Conservation (phyloP, 2,888 invertebrate species). For the Drosophila nr. perissopoda region DNA sequence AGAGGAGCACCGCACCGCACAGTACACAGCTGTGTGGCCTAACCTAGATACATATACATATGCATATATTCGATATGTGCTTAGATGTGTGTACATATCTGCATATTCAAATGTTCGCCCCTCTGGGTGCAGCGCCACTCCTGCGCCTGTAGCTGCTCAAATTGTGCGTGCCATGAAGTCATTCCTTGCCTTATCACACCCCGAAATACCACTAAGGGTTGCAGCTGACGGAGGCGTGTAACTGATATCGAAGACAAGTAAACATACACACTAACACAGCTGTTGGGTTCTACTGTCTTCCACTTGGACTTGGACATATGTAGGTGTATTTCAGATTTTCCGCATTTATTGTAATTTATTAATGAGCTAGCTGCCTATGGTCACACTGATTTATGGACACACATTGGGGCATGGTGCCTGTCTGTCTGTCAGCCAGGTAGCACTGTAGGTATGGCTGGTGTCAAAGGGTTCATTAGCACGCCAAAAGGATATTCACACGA, state of each 20-base stretch:
- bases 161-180: constrained; percentile 82
- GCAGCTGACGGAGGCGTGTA: constrained; percentile 60
- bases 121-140: constrained; percentile 59
- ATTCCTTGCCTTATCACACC: constrained; percentile 69
- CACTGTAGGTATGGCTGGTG: constrained; percentile 32
- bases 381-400: constrained; percentile 66
- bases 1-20: background rate
- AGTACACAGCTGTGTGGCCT: constrained; percentile 73
- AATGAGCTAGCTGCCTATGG: constrained; percentile 58
- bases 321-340: constrained; percentile 61
- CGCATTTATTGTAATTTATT: constrained; percentile 66
- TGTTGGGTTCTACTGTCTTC: constrained; percentile 14
- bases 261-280: constrained; percentile 21
- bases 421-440: constrained; percentile 44
- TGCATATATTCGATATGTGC: constrained; percentile 16
- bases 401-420: constrained; percentile 63
- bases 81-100: constrained; percentile 20
- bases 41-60: constrained; percentile 64
- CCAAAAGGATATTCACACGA: constrained; percentile 75
- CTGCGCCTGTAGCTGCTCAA: constrained; percentile 59
- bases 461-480: constrained; percentile 77
- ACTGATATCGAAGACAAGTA: constrained; percentile 45
- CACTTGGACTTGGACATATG: background rate
- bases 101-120: constrained; percentile 49
- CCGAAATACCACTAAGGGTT: constrained; percentile 64